Percentiles rank a stretch among this genome's conserved stretches.
Conservation (phyloP, 2,888 invertebrate genomes). For the Mellilla xanthometata region DNA sequence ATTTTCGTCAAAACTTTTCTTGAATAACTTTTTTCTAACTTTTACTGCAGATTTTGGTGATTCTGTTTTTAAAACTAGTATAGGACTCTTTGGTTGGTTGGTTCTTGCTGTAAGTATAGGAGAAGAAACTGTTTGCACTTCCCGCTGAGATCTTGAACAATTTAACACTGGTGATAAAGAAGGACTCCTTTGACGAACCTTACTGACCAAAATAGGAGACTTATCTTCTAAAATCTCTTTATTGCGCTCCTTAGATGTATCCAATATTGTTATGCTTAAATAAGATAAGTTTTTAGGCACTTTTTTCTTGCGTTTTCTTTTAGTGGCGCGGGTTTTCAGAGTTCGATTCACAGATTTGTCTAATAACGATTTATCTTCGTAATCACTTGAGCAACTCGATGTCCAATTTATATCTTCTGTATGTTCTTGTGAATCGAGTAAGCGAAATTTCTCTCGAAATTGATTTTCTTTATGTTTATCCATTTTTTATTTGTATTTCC, state of each 20-base stretch:
- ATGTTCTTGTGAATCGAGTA: constrained; percentile 61
- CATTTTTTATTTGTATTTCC: constrained; percentile 34
- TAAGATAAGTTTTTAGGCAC: constrained; percentile 49
- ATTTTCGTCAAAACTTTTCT: constrained; percentile 2
- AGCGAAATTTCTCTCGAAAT: constrained; percentile 55
- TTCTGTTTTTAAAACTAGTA: constrained; percentile 42
- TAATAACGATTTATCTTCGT: constrained; percentile 43
- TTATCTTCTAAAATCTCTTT: constrained; percentile 21
- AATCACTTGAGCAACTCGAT: constrained; percentile 64
- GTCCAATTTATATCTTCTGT: constrained; percentile 67
- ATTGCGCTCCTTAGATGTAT: constrained; percentile 34
- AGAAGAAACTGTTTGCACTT: constrained; percentile 34
- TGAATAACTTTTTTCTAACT: constrained; percentile 53
- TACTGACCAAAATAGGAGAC: constrained; percentile 42
- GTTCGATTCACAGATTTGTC: constrained; percentile 23
- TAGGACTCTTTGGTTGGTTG: constrained; percentile 49
- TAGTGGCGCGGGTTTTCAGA: constrained; percentile 31
- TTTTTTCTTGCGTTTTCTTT: constrained; percentile 62
- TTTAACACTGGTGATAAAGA: constrained; percentile 42
- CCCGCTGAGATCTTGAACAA: constrained; percentile 20
- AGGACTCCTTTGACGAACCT: constrained; percentile 15
- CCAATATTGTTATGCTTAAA: constrained; percentile 53
- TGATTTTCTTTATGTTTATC: constrained; percentile 51
- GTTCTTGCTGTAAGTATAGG: constrained; percentile 40
- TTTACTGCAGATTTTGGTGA: constrained; percentile 40